A percentile compares a stretch with the other conserved stretches of the same genome.
Conservation (phyloP, 2,113 vertebrate species). For the Chelonoidis abingdonii region DNA sequence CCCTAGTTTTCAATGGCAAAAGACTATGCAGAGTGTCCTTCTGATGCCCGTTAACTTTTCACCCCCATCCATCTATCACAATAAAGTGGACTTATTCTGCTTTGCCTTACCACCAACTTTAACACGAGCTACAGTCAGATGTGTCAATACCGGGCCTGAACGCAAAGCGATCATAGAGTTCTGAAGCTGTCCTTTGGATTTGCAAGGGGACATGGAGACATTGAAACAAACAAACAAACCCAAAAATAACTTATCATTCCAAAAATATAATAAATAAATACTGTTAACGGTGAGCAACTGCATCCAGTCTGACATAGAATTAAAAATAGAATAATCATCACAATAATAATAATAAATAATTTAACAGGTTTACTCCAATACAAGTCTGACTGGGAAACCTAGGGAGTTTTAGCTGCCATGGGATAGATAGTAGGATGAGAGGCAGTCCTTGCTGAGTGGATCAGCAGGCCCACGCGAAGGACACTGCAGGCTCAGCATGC, state of each 20-base stretch:
- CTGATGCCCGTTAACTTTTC: not conserved
- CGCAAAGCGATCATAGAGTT: not conserved
- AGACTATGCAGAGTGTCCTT: not conserved
- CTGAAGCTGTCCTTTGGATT: not conserved
- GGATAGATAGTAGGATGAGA: not conserved
- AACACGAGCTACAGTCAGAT: not conserved
- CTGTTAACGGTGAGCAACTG: not conserved
- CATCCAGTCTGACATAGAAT: not conserved
- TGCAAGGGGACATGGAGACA: slow-evolving; percentile 6
- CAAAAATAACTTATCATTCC: slow-evolving; percentile 45
- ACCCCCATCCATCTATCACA: not conserved
- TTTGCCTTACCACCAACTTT: not conserved
- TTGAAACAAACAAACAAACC: slow-evolving; percentile 24
- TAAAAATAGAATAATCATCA: slow-evolving; percentile 42
- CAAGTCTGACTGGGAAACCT: slow-evolving; percentile 16
- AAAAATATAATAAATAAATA: slow-evolving; percentile 73
- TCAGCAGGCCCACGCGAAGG: rapidly evolving
- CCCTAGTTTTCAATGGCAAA: not conserved
- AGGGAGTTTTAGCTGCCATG: slow-evolving; percentile 33
- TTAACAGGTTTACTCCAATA: slow-evolving; percentile 25
- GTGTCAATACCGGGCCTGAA: not conserved
- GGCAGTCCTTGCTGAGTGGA: not conserved
- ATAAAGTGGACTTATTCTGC: not conserved
- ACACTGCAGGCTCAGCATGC: rapidly evolving
- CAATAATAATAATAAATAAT: slow-evolving; percentile 74